Conservation (phyloP, 2,888 invertebrate genomes). For the Dryadula phaetusa region DNA sequence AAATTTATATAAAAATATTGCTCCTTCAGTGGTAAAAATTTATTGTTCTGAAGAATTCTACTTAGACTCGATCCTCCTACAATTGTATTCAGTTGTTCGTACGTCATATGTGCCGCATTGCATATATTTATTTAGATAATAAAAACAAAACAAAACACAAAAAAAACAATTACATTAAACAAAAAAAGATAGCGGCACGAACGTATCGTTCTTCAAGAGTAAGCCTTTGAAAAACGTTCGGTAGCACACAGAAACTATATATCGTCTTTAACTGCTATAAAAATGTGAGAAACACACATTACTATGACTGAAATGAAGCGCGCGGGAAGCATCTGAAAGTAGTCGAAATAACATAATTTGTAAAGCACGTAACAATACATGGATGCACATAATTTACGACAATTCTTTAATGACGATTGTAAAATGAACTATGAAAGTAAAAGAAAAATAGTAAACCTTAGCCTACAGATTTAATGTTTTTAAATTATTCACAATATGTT, state of each 20-base stretch:
- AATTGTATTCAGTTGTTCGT: neutral
- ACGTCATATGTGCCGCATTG: too few species aligned
- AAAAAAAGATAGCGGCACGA: constrained; percentile 29
- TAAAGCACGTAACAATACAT: neutral
- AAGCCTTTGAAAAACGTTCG: constrained; percentile 35
- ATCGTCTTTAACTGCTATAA: constrained; percentile 70
- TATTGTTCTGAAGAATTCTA: too few species aligned
- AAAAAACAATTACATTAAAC: constrained; percentile 20
- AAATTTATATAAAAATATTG: too few species aligned
- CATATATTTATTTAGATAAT: constrained; percentile 14
- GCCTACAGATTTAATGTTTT: too few species aligned
- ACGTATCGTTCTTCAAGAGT: constrained; percentile 31
- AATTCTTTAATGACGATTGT: neutral
- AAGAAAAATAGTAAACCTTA: too few species aligned
- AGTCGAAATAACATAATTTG: constrained; percentile 17
- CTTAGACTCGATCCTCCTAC: neutral
- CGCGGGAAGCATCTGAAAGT: constrained; percentile 63
- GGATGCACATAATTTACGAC: neutral
- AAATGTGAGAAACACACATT: constrained; percentile 73
- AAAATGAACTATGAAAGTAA: neutral
- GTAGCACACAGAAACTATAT: constrained; percentile 54
- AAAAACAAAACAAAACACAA: too few species aligned
- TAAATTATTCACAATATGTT: too few species aligned
- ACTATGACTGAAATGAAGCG: constrained; percentile 67
- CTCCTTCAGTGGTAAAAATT: too few species aligned